Evolutionary conservation across 1,140 invertebrate genomes (phyloP), one percentile per base, ranked within the genome.

Genomic region (Centruroides vittatus): DNA sequence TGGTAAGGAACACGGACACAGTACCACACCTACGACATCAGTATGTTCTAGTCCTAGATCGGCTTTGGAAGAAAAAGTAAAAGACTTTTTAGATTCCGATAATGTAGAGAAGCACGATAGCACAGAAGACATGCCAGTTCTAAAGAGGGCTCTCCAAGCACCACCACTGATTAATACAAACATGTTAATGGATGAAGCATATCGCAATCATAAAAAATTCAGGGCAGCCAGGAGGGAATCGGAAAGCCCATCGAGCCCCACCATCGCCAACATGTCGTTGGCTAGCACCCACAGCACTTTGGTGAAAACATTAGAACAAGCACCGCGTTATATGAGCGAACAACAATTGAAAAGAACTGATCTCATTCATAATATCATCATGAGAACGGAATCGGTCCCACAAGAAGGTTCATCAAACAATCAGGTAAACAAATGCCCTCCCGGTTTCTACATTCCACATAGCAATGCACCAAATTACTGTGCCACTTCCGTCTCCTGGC

Each of bases 171-270:
- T 71, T 35, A 69, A 65, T 57, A 60, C 63, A 5, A 88, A 88
- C 69, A 86, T 86, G 1, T 73, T 93, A 49, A 93, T 93, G 89
- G 89, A 93, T 71, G 89, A 93, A 74, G 89, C 89, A 1, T 93
- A 93, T 77, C 89, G 92, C 69, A 89, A 89, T 53, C 91, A 94
- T 78, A 94, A 94, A 73, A 94, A 94, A 72, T 93, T 94, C 80
- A 81, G 90, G 4, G 68, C 68, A n/a, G 65, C 69, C 86, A 86
- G 0, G 73, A 88, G 67, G 76, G 87, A 5, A 59, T 48, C 60
- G 5, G 61, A 65, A 35, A 53, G 63, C 48, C 57, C 62, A 54
- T 52, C 55, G n/a, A 52, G 60, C 49, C 55, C 63, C 23, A 53
- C 53, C 35, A 56, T 55, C 5, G 10, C 54, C 5, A 47, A 58